Percentiles rank a stretch among this genome's conserved stretches.
Evolutionary conservation across 2,888 invertebrate species (phyloP).

Genomic region (Campaea margaritaria): DNA sequence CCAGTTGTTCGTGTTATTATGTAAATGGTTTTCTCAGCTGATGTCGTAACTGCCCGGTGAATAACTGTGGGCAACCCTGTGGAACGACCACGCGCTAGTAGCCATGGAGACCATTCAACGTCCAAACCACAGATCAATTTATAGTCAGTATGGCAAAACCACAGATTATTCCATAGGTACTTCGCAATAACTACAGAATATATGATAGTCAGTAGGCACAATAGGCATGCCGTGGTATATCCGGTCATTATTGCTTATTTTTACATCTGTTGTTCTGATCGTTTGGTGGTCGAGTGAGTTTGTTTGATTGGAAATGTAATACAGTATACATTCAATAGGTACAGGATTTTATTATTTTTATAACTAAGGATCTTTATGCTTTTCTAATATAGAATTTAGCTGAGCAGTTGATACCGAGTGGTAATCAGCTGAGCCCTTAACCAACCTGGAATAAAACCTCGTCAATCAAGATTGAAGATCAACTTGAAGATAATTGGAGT

Average conservation of each 20-base stretch:
- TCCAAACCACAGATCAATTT: constrained; percentile 7
- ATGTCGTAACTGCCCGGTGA: constrained; percentile 69
- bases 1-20: constrained; percentile 55
- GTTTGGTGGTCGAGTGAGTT: constrained; percentile 16
- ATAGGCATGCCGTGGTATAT: constrained; percentile 33
- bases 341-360: no score
- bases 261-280: constrained; percentile 20
- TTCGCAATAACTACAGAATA: constrained; percentile 7
- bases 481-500: no score
- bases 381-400: no score
- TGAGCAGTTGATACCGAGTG: no score
- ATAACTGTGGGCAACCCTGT: constrained; percentile 64
- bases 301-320: constrained; percentile 1
- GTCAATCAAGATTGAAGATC: no score
- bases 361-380: no score
- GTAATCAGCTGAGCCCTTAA: no score
- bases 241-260: constrained; percentile 40
- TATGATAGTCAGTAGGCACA: constrained; percentile 24
- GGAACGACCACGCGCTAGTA: constrained; percentile 75
- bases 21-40: constrained; percentile 68
- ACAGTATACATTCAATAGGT: no score
- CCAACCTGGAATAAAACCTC: no score
- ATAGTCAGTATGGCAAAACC: constrained; percentile 14
- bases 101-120: constrained; percentile 50
- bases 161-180: neutral